phyloP scores from a whole-genome alignment of 2,113 vertebrate species.

The Colius striatus region DNA sequence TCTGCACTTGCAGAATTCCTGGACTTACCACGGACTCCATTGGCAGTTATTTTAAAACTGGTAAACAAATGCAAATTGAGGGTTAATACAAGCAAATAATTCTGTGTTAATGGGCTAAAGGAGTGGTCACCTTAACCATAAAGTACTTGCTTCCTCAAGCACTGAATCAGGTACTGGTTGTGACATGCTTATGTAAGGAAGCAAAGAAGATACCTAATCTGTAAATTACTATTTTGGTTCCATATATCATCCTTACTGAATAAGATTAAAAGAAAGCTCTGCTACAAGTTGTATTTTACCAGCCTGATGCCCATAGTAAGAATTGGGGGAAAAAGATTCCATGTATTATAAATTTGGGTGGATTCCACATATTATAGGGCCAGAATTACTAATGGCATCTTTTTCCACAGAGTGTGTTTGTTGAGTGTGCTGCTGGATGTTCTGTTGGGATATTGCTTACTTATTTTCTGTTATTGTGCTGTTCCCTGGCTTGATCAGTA shows the following conservation, averaged over 20 bases:
- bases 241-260: background rate
- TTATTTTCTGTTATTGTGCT: background rate
- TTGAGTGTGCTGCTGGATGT: background rate
- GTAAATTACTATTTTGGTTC: background rate
- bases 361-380: background rate
- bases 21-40: slow-evolving; percentile 87
- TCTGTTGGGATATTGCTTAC: background rate
- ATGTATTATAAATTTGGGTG: background rate
- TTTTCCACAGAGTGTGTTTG: background rate
- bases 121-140: background rate
- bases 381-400: background rate
- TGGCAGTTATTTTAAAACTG: slow-evolving; percentile 88
- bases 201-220: background rate
- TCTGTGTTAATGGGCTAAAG: background rate
- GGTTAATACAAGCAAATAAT: background rate
- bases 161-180: background rate
- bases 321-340: background rate
- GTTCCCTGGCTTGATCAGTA: background rate
- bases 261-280: background rate
- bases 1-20: slow-evolving; percentile 93
- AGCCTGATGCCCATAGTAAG: background rate
- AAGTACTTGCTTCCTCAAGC: background rate
- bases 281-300: background rate
- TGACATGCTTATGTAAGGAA: background rate
- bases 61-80: slow-evolving; percentile 67